Percentiles rank a stretch among this genome's conserved stretches.
phyloP scores from a whole-genome alignment of 2,113 vertebrate genomes.

The Daubentonia madagascariensis region DNA sequence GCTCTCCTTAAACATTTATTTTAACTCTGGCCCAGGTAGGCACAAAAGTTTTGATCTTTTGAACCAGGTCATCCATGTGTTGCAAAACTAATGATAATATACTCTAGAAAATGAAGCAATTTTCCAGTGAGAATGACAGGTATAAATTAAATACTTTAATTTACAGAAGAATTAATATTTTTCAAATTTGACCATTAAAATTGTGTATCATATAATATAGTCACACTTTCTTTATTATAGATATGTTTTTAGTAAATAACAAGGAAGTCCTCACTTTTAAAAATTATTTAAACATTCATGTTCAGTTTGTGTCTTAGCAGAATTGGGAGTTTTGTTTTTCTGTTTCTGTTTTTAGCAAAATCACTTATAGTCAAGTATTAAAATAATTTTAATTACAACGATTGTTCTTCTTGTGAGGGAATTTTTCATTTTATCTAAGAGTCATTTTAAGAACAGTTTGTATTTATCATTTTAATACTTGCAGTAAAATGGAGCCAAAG shows the following conservation, averaged over 20 bases:
- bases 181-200: not conserved
- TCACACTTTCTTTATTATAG: not conserved
- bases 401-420: not conserved
- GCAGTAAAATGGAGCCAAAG: not conserved
- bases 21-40: not conserved
- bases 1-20: not conserved
- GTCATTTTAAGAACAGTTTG: not conserved
- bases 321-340: not conserved
- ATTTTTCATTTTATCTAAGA: not conserved
- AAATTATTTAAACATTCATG: not conserved
- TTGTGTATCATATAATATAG: not conserved
- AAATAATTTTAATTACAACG: slow-evolving; percentile 27
- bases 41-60: not conserved
- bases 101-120: not conserved
- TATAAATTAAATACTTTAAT: slow-evolving; percentile 35
- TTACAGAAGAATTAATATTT: not conserved
- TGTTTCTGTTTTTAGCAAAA: not conserved
- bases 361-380: not conserved
- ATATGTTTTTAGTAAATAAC: not conserved
- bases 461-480: slow-evolving; percentile 27
- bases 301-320: not conserved
- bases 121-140: slow-evolving; percentile 19
- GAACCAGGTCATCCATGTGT: not conserved
- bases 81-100: slow-evolving; percentile 5
- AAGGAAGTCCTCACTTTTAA: not conserved